phyloP scores from a whole-genome alignment of 2,113 vertebrate genomes.

The Scartelaos histophorus region DNA sequence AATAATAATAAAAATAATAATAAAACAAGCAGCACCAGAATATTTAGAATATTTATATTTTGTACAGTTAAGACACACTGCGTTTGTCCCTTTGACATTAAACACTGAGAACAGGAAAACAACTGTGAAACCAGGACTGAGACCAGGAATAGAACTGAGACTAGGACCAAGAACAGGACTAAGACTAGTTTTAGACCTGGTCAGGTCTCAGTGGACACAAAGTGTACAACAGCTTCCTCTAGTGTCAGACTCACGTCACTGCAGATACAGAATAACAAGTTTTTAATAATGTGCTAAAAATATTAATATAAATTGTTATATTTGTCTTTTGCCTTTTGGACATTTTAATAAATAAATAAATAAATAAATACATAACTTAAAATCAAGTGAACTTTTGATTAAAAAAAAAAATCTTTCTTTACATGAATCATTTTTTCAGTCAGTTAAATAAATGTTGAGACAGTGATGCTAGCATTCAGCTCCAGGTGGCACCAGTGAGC shows the following conservation, averaged over 20 bases:
- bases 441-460: not conserved
- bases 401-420: not conserved
- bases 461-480: not conserved
- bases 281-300: not conserved
- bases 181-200: too few relatives aligned
- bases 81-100: not conserved
- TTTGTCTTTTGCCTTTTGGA: not conserved
- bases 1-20: conserved; percentile 2
- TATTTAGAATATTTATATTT: not conserved
- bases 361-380: too few relatives aligned
- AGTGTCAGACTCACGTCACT: too few relatives aligned
- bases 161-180: too few relatives aligned
- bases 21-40: not conserved
- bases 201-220: too few relatives aligned
- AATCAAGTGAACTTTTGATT: too few relatives aligned
- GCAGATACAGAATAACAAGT: too few relatives aligned
- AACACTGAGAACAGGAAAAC: not conserved
- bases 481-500: too few relatives aligned
- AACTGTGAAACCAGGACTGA: too few relatives aligned
- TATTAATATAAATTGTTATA: not conserved
- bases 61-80: conserved; percentile 4
- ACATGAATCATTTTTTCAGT: not conserved
- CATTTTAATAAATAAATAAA: too few relatives aligned
- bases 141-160: too few relatives aligned
- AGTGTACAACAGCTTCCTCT: too few relatives aligned